Evolutionary conservation across 1,140 invertebrate species (phyloP).

Genomic region (Glomeris maerens): DNA sequence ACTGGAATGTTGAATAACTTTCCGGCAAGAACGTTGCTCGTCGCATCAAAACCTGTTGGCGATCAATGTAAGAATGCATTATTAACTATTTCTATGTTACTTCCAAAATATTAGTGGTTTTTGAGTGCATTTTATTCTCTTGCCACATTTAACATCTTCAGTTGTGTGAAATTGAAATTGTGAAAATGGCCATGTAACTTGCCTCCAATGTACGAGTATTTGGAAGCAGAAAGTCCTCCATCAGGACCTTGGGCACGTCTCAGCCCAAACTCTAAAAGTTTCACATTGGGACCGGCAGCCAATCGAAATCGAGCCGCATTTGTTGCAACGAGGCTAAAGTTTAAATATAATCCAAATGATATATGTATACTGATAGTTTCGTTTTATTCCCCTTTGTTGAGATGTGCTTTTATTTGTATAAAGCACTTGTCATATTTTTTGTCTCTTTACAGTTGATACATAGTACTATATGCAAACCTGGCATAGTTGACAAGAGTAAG

Average conservation of each 20-base stretch:
- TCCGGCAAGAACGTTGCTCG: constrained; percentile 95
- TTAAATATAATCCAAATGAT: no score
- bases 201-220: constrained; percentile 93
- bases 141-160: no score
- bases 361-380: no score
- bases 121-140: no score
- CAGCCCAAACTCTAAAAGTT: constrained; percentile 88
- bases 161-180: no score
- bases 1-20: constrained; percentile 97
- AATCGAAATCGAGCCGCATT: constrained; percentile 94
- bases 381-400: no score
- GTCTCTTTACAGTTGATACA: no score
- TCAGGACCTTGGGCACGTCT: constrained; percentile 95
- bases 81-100: no score
- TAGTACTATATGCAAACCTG: constrained; percentile 46
- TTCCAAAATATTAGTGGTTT: no score
- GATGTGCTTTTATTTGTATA: no score
- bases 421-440: no score
- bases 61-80: no score
- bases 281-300: constrained; percentile 67
- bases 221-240: constrained; percentile 94
- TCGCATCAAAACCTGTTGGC: constrained; percentile 94
- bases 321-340: constrained; percentile 83
- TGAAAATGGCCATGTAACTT: constrained; percentile 29
- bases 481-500: constrained; percentile 95